Evolutionary conservation across 2,113 vertebrate species (phyloP).

Genomic region (Clupea harengus): DNA sequence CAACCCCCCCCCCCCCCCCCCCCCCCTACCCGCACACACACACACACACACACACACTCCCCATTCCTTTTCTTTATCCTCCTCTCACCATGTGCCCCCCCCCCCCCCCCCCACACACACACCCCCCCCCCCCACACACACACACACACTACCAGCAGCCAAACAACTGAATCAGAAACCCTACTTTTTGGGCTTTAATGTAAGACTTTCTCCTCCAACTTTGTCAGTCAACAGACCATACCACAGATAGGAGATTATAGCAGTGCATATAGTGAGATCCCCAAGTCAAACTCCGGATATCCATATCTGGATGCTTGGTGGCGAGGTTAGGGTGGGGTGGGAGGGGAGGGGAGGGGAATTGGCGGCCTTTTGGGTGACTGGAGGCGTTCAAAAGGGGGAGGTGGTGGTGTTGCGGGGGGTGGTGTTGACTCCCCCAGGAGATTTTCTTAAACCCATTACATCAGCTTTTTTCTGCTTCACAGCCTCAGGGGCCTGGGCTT

Average conservation of each 20-base stretch:
- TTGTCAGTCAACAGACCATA: background rate
- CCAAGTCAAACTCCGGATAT: slow-evolving; percentile 34
- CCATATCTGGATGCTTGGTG: slow-evolving; percentile 44
- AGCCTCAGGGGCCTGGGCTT: slow-evolving; percentile 62
- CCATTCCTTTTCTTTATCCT: slow-evolving; percentile 45
- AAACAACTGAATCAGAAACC: slow-evolving; percentile 56
- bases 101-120: too few relatives aligned
- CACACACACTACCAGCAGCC: slow-evolving; percentile 45
- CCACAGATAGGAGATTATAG: background rate
- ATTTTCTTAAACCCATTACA: slow-evolving; percentile 76
- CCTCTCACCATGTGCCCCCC: slow-evolving; percentile 53
- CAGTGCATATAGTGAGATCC: background rate
- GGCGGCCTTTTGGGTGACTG: background rate
- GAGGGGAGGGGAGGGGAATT: background rate
- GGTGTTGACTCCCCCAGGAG: slow-evolving; percentile 66
- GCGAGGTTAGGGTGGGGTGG: background rate
- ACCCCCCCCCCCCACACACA: slow-evolving; percentile 39
- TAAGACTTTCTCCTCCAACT: background rate
- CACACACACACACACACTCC: background rate
- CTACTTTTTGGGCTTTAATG: slow-evolving; percentile 25
- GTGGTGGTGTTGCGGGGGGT: slow-evolving; percentile 29
- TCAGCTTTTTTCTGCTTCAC: slow-evolving; percentile 73
- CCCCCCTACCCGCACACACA: background rate
- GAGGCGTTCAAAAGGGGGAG: slow-evolving; percentile 39
- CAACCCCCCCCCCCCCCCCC: background rate